Evolutionary conservation across 2,888 invertebrate genomes (phyloP), one percentile per base, ranked within the genome.

Genomic region (Phyllotreta striolata): DNA sequence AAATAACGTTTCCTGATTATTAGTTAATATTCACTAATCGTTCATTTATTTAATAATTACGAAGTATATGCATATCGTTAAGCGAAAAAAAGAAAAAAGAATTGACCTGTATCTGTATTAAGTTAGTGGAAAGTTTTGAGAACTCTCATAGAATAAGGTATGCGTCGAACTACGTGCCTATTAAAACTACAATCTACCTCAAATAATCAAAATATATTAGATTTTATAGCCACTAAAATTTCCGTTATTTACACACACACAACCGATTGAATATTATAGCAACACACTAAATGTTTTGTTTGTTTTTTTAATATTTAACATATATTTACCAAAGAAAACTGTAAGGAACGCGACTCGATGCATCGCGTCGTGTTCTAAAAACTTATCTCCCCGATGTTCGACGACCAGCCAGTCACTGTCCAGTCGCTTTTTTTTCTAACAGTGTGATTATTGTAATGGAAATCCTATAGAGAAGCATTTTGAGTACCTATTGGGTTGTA

Each of bases 201-300:
- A 81, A 75, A 68, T 74, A 81, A 81, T 81, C 81, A 81, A 81
- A 81, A 81, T 79, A 77, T 73, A 76, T 78, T 79, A 79, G 77
- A 76, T 74, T 75, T 67, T 76, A 77, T 76, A 77, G 77, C 77
- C 78, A 78, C 77, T 78, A 74, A 73, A 79, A 80, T 80, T 79
- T 78, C 79, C 77, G 79, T 77, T 77, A 74, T 75, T 72, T 77
- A 74, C 73, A 78, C 78, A 77, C 78, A 77, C 52, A 64, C 67
- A 52, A 38, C 51, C 54, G 44, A 63, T 39, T 43, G 51, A 38
- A 24, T 24, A n/a, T n/a, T n/a, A 52, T 38, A 52, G 10, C 38
- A 8, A 63, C 47, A 59, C 56, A 57, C 55, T 47, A 43, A 59
- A 47, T 55, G 39, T 58, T 51, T 58, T 58, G 47, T 38, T 52